Base-by-base conservation (phyloP, 2,113 vertebrate species). In the Amazona vittata region DNA sequence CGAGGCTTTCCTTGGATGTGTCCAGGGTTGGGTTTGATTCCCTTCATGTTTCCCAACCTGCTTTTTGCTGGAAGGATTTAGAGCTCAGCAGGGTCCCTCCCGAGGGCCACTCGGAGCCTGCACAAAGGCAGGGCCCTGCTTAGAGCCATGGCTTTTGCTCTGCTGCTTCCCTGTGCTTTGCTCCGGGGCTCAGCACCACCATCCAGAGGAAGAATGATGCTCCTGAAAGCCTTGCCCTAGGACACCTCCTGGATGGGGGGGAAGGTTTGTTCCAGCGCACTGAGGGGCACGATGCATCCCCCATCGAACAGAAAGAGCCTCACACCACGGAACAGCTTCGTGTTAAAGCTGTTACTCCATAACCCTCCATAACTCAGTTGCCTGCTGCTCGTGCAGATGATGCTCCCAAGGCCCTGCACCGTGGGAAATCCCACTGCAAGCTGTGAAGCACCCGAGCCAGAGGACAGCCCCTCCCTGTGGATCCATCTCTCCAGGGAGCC, bases 401-500 rank as follows among this genome's bases (percentile, higher is more conserved):
- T 6, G 50, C 43, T 60, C 62, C 14, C 3, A 0, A 20, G 31
- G 67, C 12, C 2, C 41, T 26, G 2, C 1, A 9, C 12, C 47
- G 2, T 8, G 52, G 39, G 53, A 46, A 41, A 24, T 3, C 3
- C 16, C 50, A 1, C 1, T 3, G 2, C 6, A 5, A 33, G 5
- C 39, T 10, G 46, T 11, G 15, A 35, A 82, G 11, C 35, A 0
- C 2, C 82, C 39, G 15, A 6, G 4, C 49, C 2, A 0, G 17
- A 33, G 71, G 35, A 21, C 28, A 31, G 43, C 12, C 4, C 15
- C 33, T 4, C 5, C 49, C 76, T 47, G 15, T 3, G 3, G 46
- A 37, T 50, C 50, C 10, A 0, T 19, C 50, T 24, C 6, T 2
- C 12, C 6, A 0, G 15, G 37, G 20, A n/a, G 3, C 2, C 70